These are phyloP conservation scores for Lepidurus couesii DNA, from an alignment of 1,140 invertebrate genomes.

Conservation along the genomic window DNA sequence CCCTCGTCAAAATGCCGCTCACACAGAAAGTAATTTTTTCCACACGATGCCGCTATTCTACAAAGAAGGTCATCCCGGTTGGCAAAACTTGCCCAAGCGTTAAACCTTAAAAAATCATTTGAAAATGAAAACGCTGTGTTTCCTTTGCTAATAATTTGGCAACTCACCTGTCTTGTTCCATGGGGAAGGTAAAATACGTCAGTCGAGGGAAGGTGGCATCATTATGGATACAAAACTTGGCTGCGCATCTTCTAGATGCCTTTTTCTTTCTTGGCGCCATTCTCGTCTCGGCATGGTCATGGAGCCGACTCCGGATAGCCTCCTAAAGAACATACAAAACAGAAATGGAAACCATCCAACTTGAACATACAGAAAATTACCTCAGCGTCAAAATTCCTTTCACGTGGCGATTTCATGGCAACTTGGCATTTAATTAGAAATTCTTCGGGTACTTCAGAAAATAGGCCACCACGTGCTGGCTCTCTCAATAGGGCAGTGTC, in stretches of 20 bases:
- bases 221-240: constrained; percentile 12
- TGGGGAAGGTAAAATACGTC: not conserved
- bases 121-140: not conserved
- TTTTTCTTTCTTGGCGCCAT: constrained; percentile 19
- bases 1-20: constrained; percentile 5
- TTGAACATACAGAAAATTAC: not conserved
- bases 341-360: not conserved
- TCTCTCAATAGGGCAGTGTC: constrained; percentile 4
- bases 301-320: not conserved
- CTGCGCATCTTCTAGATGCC: constrained; percentile 14
- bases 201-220: not conserved
- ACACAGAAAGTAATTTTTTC: not conserved
- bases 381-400: not conserved
- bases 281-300: not conserved
- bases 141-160: not conserved
- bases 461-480: not conserved
- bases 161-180: not conserved
- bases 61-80: not conserved
- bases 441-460: not conserved
- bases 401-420: not conserved
- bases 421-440: not conserved
- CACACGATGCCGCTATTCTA: not conserved
- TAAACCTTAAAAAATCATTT: not conserved
- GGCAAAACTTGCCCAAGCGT: not conserved
- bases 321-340: not conserved